phyloP scores from a whole-genome alignment of 2,113 vertebrate genomes.

The Peromyscus maniculatus region DNA sequence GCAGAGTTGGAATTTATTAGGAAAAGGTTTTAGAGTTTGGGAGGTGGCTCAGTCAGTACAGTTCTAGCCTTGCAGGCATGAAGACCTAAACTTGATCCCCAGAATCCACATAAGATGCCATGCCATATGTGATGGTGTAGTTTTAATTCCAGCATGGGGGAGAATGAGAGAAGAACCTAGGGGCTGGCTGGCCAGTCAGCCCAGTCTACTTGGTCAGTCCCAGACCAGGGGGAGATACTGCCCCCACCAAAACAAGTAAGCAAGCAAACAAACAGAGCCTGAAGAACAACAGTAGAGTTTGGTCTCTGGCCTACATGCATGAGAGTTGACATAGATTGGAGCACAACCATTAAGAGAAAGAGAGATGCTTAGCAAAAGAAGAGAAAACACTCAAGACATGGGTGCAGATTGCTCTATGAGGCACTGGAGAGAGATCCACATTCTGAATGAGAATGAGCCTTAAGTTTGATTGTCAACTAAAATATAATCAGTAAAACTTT shows the following conservation, averaged over 20 bases:
- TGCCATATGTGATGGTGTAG: background rate
- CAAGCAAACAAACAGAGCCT: background rate
- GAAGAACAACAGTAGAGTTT: background rate
- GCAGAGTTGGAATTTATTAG: background rate
- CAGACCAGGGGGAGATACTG: too few species aligned
- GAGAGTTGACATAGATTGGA: background rate
- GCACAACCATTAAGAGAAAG: background rate
- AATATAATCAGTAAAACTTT: background rate
- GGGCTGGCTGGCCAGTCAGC: background rate
- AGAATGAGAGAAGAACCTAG: background rate
- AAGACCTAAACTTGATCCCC: background rate
- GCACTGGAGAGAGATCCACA: background rate
- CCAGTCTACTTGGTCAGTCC: background rate
- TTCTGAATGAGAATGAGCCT: background rate
- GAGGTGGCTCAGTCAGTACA: background rate
- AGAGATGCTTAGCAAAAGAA: background rate
- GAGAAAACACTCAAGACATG: background rate
- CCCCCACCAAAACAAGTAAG: background rate
- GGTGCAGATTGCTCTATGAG: background rate
- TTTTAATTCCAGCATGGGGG: background rate
- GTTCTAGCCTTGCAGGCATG: background rate
- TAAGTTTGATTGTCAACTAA: background rate
- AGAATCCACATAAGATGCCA: too few species aligned
- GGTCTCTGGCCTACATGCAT: background rate
- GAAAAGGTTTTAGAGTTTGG: background rate